These are phyloP conservation scores for Digitonthophagus gazella DNA, from an alignment of 2,888 invertebrate species.

Conservation along the genomic window DNA sequence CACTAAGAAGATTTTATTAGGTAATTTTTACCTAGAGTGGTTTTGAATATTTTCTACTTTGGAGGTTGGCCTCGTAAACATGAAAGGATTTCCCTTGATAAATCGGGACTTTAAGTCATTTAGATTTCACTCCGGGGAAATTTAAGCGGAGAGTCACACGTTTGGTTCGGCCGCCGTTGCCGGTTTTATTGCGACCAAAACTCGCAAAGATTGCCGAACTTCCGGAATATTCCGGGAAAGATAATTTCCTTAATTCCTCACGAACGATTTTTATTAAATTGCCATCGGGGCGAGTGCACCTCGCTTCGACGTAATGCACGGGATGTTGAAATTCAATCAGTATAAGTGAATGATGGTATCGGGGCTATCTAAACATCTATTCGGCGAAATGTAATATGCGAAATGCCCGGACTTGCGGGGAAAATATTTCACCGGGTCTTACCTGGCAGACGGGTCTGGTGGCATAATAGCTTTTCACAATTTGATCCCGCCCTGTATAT, in stretches of 20 bases:
- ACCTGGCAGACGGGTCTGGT: neutral
- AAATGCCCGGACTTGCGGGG: neutral
- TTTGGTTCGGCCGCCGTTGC: neutral
- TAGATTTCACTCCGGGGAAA: conserved; percentile 14
- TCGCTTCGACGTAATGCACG: neutral
- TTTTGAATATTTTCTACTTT: too few species aligned
- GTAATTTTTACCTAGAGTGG: too few species aligned
- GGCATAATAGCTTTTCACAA: neutral
- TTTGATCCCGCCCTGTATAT: neutral
- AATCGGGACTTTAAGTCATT: conserved; percentile 12
- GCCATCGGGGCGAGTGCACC: neutral
- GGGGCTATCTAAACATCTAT: neutral
- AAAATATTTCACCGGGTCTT: neutral
- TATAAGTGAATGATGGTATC: neutral
- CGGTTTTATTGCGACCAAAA: neutral
- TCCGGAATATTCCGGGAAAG: neutral
- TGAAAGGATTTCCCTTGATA: conserved; percentile 14
- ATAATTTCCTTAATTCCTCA: neutral
- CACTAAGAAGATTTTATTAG: neutral
- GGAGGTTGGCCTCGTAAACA: conserved; percentile 9
- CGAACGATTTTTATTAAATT: neutral
- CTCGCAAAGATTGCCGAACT: neutral
- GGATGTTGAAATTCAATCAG: neutral
- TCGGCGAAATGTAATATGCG: neutral
- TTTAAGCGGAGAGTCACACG: conserved; percentile 6